These are phyloP conservation scores for Heteromormyrus szaboi DNA, from an alignment of 2,797 vertebrate genomes.

Conservation along the genomic window DNA sequence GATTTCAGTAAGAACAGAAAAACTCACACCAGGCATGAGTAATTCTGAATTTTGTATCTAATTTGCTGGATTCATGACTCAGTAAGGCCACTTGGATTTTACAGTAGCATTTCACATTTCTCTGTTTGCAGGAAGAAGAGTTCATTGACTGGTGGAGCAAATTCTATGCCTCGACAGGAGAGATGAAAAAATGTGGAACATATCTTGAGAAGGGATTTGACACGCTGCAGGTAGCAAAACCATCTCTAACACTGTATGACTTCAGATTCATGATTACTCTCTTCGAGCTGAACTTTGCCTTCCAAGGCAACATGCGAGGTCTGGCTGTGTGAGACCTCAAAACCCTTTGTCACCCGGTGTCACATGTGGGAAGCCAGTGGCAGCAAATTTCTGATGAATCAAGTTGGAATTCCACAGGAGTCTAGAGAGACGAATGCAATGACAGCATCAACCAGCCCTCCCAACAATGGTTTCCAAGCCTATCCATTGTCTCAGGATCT, in stretches of 20 bases:
- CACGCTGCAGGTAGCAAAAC: slow-evolving; percentile 70
- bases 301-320: neutral
- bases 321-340: neutral
- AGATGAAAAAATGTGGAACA: slow-evolving; percentile 77
- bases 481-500: slow-evolving; percentile 2
- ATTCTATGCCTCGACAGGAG: slow-evolving; percentile 81
- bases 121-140: slow-evolving; percentile 76
- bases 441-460: slow-evolving; percentile 33
- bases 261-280: neutral
- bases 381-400: slow-evolving; percentile 43
- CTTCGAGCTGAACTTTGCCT: neutral
- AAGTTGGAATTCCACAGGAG: slow-evolving; percentile 41
- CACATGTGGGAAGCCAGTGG: slow-evolving; percentile 29
- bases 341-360: slow-evolving; percentile 28
- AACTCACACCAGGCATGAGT: neutral
- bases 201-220: slow-evolving; percentile 87
- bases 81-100: neutral
- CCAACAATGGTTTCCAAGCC: slow-evolving; percentile 33
- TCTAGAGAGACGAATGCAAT: slow-evolving; percentile 36
- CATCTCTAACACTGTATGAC: neutral
- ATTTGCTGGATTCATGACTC: neutral
- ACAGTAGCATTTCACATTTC: slow-evolving; percentile 11
- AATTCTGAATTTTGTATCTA: neutral
- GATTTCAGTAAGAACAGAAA: neutral
- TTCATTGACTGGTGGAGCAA: slow-evolving; percentile 98